Evolutionary conservation across 1,140 invertebrate genomes (phyloP).

Genomic region (roundworm (Caenorhabditis elegans)): DNA sequence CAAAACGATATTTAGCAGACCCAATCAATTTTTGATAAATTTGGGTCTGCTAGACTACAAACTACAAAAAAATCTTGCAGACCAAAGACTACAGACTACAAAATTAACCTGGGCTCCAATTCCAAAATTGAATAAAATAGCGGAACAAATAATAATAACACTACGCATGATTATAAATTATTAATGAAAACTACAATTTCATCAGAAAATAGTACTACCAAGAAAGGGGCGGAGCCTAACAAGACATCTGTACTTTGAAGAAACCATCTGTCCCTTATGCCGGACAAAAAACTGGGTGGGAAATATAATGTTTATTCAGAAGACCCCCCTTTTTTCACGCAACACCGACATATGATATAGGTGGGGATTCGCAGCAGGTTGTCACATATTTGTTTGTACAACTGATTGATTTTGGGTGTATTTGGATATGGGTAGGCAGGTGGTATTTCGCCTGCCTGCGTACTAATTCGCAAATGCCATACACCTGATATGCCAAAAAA

Average conservation of each 20-base stretch:
- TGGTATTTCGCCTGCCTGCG: too few relatives aligned
- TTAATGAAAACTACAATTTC: too few relatives aligned
- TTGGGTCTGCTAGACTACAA: background rate
- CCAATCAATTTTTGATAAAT: too few relatives aligned
- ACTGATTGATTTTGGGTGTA: background rate
- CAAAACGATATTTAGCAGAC: too few relatives aligned
- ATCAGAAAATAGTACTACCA: background rate
- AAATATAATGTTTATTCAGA: slow-evolving; percentile 7
- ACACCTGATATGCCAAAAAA: too few relatives aligned
- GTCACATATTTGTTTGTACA: background rate
- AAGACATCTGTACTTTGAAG: background rate
- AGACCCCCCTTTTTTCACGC: background rate
- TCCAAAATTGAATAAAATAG: background rate
- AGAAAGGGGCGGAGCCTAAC: background rate
- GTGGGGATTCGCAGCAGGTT: background rate
- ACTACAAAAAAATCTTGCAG: background rate
- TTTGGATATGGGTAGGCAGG: background rate
- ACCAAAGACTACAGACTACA: background rate
- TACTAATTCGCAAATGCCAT: too few relatives aligned
- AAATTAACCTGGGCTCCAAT: background rate
- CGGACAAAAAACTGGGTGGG: background rate
- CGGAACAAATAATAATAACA: background rate
- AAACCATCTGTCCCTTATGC: background rate
- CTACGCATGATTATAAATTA: too few relatives aligned
- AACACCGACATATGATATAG: slow-evolving; percentile 2